phyloP scores from a whole-genome alignment of 2,888 invertebrate genomes.

The Nymphalis c-album region DNA sequence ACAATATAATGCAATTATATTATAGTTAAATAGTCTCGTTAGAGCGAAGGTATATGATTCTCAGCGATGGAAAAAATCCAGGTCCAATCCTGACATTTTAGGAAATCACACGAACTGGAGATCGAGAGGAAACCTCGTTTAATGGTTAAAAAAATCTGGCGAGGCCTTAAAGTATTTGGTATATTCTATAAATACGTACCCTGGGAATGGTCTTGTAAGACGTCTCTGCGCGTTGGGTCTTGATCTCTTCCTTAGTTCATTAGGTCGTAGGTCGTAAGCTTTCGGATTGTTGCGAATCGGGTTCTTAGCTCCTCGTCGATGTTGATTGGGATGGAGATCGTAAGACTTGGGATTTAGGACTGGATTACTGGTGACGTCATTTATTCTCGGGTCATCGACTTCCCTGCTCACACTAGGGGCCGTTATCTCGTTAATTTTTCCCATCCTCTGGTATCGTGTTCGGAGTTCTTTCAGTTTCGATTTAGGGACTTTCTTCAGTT shows the following conservation, averaged over 20 bases:
- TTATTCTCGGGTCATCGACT: constrained; percentile 58
- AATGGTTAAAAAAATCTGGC: neutral
- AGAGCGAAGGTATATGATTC: too few species aligned
- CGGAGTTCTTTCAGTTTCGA: constrained; percentile 71
- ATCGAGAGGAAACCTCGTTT: too few species aligned
- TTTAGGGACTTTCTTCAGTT: constrained; percentile 75
- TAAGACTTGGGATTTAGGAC: constrained; percentile 62
- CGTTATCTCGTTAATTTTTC: constrained; percentile 80
- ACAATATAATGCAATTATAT: neutral
- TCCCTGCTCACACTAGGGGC: constrained; percentile 68
- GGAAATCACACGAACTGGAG: too few species aligned
- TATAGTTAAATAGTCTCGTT: neutral
- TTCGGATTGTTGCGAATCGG: constrained; percentile 47
- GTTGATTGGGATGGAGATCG: constrained; percentile 59
- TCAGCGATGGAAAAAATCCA: too few species aligned
- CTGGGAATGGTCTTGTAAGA: constrained; percentile 72
- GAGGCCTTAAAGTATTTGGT: neutral
- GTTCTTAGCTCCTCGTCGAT: constrained; percentile 45
- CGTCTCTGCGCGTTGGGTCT: constrained; percentile 53
- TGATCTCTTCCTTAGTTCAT: constrained; percentile 61
- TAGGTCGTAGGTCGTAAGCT: constrained; percentile 50
- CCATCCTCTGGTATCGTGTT: constrained; percentile 75
- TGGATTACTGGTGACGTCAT: constrained; percentile 66
- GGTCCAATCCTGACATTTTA: too few species aligned
- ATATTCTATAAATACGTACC: constrained; percentile 50